Conservation (phyloP, 1,140 invertebrate genomes). For the Bacillus rossius region DNA sequence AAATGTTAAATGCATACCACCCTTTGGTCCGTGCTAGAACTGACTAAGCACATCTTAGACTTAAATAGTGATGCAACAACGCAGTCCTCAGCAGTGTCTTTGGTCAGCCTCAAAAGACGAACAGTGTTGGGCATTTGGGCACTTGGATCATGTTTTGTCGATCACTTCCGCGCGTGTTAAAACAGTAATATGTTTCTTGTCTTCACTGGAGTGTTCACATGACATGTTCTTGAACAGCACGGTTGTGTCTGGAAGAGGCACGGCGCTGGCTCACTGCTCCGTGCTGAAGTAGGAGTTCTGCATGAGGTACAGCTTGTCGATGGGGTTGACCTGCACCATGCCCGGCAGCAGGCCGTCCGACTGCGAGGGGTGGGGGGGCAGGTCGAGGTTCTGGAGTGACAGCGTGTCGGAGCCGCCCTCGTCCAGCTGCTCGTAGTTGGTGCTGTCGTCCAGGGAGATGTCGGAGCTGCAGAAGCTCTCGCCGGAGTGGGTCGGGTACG, state of each 20-base stretch:
- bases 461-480: slow-evolving; percentile 89
- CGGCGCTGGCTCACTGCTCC: slow-evolving; percentile 26
- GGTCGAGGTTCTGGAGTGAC: slow-evolving; percentile 62
- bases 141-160: no score
- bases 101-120: no score
- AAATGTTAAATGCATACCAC: no score
- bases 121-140: no score
- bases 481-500: slow-evolving; percentile 74
- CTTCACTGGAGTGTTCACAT: no score
- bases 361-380: slow-evolving; percentile 45
- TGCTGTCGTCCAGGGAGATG: slow-evolving; percentile 76
- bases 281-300: slow-evolving; percentile 88
- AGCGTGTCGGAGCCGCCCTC: slow-evolving; percentile 74
- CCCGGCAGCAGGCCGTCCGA: slow-evolving; percentile 42
- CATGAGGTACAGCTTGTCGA: slow-evolving; percentile 97
- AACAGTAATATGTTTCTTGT: no score
- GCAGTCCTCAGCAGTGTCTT: no score
- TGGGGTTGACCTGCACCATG: slow-evolving; percentile 74
- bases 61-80: no score
- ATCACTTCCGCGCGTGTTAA: not conserved
- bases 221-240: no score
- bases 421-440: slow-evolving; percentile 67
- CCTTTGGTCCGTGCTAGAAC: no score
- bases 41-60: no score
- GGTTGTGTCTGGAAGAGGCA: no score